A percentile compares a stretch with the other conserved stretches of the same genome.
Conservation (phyloP, 2,113 vertebrate genomes). For the Acanthochromis polyacanthus region DNA sequence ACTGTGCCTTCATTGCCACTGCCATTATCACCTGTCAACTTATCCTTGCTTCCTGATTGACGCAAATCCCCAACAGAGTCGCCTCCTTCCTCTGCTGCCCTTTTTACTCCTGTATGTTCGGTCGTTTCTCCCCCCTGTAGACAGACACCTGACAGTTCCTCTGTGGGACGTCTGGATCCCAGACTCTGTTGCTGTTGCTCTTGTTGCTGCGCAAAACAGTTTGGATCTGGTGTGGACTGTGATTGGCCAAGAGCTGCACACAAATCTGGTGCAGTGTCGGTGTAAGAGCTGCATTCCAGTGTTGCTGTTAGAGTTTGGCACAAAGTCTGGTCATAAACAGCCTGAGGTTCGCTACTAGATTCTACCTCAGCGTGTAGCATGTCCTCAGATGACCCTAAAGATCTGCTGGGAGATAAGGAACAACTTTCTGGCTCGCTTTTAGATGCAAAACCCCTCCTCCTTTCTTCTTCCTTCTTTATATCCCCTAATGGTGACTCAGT, state of each 20-base stretch:
- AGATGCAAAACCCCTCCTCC: constrained; percentile 21
- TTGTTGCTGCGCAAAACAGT: constrained; percentile 66
- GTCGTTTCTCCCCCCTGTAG: constrained; percentile 26
- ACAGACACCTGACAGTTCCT: constrained; percentile 50
- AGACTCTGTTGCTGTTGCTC: constrained; percentile 51
- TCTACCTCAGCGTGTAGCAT: constrained; percentile 26
- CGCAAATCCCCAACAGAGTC: constrained; percentile 39
- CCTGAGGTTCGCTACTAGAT: constrained; percentile 38
- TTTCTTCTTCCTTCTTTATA: constrained; percentile 45
- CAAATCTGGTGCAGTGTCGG: constrained; percentile 35
- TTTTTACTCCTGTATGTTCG: constrained; percentile 7
- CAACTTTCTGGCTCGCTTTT: constrained; percentile 19
- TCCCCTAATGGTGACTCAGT: constrained; percentile 27
- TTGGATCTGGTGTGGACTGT: constrained; percentile 46
- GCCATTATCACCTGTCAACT: constrained; percentile 43
- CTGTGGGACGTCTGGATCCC: constrained; percentile 49
- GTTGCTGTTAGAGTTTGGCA: constrained; percentile 33
- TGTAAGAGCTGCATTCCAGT: constrained; percentile 45
- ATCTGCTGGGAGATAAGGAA: constrained; percentile 35
- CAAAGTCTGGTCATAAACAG: constrained; percentile 51
- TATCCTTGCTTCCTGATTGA: constrained; percentile 49
- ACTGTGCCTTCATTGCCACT: constrained; percentile 11
- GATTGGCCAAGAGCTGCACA: constrained; percentile 54
- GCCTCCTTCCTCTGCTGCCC: constrained; percentile 20
- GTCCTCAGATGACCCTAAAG: constrained; percentile 37